Evolutionary conservation across 2,888 invertebrate genomes (phyloP).

Genomic region (Dryomyza anilis): DNA sequence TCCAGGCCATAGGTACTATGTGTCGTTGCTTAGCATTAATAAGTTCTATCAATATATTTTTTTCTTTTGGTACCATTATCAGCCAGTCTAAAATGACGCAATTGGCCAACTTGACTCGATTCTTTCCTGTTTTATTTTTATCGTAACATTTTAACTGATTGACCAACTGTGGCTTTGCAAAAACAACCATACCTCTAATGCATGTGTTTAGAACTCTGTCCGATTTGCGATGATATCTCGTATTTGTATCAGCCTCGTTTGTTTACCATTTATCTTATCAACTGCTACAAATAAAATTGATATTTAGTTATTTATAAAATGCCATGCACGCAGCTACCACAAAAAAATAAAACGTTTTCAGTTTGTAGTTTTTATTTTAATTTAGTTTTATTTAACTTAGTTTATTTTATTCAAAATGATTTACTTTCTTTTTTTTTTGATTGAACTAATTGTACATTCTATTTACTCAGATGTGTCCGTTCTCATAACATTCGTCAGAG

Average conservation of each 20-base stretch:
- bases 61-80: neutral
- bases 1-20: too few species aligned
- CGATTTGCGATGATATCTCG: constrained; percentile 2
- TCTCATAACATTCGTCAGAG: neutral
- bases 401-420: constrained; percentile 12
- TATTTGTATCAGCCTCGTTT: neutral
- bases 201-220: neutral
- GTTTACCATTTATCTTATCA: constrained; percentile 6
- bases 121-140: too few species aligned
- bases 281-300: neutral
- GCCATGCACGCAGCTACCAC: neutral
- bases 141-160: too few species aligned
- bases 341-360: neutral
- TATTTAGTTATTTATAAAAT: neutral
- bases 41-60: too few species aligned
- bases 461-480: neutral
- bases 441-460: constrained; percentile 14
- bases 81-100: neutral
- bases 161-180: neutral
- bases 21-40: too few species aligned
- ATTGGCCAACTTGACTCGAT: neutral
- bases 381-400: neutral
- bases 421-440: neutral
- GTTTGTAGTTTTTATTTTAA: neutral
- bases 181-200: neutral